A percentile compares a stretch with the other conserved stretches of the same genome.
Evolutionary conservation across 2,888 invertebrate species (phyloP).

Genomic region (Bellardia pandia): DNA sequence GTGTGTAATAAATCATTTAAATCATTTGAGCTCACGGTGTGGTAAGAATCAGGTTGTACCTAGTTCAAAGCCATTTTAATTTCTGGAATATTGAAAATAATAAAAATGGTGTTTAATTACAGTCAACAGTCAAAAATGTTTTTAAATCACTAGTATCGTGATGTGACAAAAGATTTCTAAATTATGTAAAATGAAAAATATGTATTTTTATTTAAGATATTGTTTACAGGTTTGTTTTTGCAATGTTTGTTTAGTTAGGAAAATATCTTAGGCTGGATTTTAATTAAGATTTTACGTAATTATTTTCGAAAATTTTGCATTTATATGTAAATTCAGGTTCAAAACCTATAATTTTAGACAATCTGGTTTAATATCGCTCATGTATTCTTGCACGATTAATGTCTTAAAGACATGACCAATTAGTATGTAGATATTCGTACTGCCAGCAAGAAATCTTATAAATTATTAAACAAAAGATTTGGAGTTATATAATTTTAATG

Average conservation of each 20-base stretch:
- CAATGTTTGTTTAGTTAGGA: neutral
- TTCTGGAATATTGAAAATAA: neutral
- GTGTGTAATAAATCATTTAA: slow-evolving; percentile 44
- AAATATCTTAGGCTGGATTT: neutral
- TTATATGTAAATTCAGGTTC: too few species aligned
- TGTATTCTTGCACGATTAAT: too few species aligned
- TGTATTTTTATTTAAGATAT: neutral
- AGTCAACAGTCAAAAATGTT: too few species aligned
- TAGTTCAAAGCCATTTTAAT: neutral
- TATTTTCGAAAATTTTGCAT: neutral
- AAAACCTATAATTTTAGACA: too few species aligned
- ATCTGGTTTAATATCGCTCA: too few species aligned
- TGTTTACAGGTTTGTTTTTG: neutral
- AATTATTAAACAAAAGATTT: too few species aligned
- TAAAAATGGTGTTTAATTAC: neutral
- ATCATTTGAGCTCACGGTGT: slow-evolving; percentile 7
- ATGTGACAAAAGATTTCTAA: too few species aligned
- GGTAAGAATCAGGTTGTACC: slow-evolving; percentile 31
- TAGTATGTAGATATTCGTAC: too few species aligned
- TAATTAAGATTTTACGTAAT: neutral
- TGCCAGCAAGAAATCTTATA: too few species aligned
- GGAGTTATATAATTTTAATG: too few species aligned
- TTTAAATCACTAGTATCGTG: too few species aligned
- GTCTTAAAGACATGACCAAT: too few species aligned
- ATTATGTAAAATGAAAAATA: neutral